Evolutionary conservation across 1,140 invertebrate species (phyloP).

Genomic region (Cydia pomonella): DNA sequence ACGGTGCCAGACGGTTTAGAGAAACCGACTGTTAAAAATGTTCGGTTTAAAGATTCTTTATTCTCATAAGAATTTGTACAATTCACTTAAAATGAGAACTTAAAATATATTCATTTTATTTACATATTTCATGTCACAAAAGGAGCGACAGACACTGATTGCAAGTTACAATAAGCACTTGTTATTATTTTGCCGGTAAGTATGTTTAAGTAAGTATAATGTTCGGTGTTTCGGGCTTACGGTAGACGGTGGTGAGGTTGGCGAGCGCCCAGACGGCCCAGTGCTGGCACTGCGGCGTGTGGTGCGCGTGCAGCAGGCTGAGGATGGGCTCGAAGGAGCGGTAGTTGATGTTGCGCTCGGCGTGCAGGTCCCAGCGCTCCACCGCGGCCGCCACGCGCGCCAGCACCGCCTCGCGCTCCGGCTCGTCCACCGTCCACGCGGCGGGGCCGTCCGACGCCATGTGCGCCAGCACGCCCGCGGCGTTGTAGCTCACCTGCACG

Average conservation of each 20-base stretch:
- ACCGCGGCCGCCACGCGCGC: conserved; percentile 90
- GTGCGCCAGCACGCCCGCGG: conserved; percentile 96
- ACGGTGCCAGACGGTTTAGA: no score
- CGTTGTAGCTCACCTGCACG: conserved; percentile 95
- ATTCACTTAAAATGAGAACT: no score
- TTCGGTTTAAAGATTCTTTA: no score
- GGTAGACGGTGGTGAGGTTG: conserved; percentile 96
- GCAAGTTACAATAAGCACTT: no score
- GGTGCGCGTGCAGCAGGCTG: conserved; percentile 88
- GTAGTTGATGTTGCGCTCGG: conserved; percentile 97
- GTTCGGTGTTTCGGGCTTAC: conserved; percentile 82
- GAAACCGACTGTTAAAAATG: no score
- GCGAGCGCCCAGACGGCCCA: conserved; percentile 99
- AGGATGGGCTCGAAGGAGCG: conserved; percentile 96
- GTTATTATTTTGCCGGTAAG: no score
- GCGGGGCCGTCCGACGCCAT: conserved; percentile 95
- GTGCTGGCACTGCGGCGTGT: conserved; percentile 94
- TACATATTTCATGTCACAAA: no score
- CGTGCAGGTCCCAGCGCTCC: conserved; percentile 91
- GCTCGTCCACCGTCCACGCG: conserved; percentile 89
- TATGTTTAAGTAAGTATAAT: no score
- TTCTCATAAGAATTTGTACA: no score
- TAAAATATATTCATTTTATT: no score
- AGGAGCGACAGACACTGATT: no score
- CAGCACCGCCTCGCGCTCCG: conserved; percentile 88